Evolutionary conservation across 2,888 invertebrate genomes (phyloP), one percentile per base, ranked within the genome.

Genomic region (Drosophila kanekoi): DNA sequence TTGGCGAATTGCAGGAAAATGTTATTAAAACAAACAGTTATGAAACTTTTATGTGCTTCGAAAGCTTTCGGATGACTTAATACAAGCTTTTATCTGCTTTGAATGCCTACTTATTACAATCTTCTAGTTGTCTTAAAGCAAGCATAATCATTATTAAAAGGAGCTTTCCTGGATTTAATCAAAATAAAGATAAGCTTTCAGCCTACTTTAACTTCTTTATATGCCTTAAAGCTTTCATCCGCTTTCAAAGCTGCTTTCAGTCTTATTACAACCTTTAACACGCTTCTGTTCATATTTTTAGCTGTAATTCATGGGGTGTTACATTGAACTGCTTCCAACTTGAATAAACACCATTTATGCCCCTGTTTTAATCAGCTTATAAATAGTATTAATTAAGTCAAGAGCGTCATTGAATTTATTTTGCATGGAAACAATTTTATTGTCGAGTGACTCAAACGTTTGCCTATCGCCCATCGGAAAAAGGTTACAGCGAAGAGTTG

Each of bases 401-500:
- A 74, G 86, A 71, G 66, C 79, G 44, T 23, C 38, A 65, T 56
- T 62, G 44, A 51, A 74, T 40, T 52, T 40, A 38, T 65, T 63
- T 69, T 44, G 44, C 14, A 33, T 70, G 44, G 51, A 47, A 33
- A 35, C 58, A 54, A 60, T 52, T 66, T 66, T 53, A 45, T 58
- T 20, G 56, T 35, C 56, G 47, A 52, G 51, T 78, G 79, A 66
- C 51, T 74, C 68, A 73, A 75, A 63, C 44, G 41, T 48, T 53
- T 13, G 56, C 40, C 45, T 69, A 40, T 77, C 54, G 51, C 43
- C 48, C 44, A 52, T 52, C 37, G 54, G 48, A 43, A 61, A 45
- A 61, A 45, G 62, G 67, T 66, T 74, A 73, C 53, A 79, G 60
- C 68, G 57, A 28, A 56, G 44, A 68, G 79, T 74, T 75, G 79